These are phyloP conservation scores for Hapalemur alaotrensis DNA, from an alignment of 2,797 vertebrate species.

Conservation along the genomic window DNA sequence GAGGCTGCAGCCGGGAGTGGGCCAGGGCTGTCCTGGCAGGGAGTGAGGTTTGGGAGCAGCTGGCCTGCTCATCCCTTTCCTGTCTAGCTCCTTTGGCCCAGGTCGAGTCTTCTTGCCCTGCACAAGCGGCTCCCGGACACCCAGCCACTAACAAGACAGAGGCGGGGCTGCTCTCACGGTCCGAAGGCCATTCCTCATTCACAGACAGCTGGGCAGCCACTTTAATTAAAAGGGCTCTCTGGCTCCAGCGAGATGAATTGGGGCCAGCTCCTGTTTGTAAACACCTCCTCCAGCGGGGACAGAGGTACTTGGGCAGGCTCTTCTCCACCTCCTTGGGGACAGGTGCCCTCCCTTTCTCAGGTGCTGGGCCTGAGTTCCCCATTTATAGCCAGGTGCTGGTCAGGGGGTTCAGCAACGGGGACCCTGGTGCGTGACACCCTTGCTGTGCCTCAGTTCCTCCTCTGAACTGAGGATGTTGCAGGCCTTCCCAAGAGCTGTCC, in stretches of 20 bases:
- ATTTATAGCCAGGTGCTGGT: not conserved
- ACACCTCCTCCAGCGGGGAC: not conserved
- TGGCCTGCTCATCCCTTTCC: not conserved
- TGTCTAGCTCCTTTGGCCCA: slow-evolving; percentile 8
- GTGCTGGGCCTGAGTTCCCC: not conserved
- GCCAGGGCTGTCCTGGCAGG: not conserved
- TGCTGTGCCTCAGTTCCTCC: not conserved
- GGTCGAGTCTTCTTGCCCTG: slow-evolving; percentile 81
- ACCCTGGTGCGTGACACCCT: not conserved
- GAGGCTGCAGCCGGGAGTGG: not conserved
- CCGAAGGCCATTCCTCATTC: slow-evolving; percentile 75
- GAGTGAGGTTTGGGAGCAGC: fast-evolving
- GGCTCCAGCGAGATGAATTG: slow-evolving; percentile 77
- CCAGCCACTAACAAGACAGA: slow-evolving; percentile 87
- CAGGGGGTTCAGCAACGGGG: fast-evolving
- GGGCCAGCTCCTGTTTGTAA: slow-evolving; percentile 80
- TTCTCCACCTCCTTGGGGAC: fast-evolving
- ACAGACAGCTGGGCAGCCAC: slow-evolving; percentile 75
- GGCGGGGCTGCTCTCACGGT: slow-evolving; percentile 81
- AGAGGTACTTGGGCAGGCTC: not conserved
- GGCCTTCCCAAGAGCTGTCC: fast-evolving
- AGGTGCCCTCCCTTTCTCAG: not conserved
- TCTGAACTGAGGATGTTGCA: fast-evolving
- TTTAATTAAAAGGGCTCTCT: slow-evolving; percentile 68
- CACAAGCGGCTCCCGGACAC: slow-evolving; percentile 81